Conservation (phyloP, 2,797 vertebrate genomes). For the Pangasius sanitwongsei region DNA sequence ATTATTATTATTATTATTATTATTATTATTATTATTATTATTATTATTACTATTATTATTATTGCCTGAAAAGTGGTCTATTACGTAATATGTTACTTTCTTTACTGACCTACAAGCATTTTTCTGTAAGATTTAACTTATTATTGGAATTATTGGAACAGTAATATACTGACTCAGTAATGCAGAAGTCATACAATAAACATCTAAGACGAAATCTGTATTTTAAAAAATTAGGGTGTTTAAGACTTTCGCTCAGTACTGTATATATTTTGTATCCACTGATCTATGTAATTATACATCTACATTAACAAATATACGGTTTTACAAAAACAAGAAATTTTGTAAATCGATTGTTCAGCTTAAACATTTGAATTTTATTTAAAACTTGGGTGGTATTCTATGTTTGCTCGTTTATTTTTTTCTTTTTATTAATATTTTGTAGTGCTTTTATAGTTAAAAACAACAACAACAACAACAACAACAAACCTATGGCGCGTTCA, state of each 20-base stretch:
- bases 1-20: not conserved
- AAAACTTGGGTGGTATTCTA: not conserved
- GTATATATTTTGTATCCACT: not conserved
- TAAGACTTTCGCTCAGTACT: no score
- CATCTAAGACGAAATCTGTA: no score
- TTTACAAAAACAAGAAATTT: not conserved
- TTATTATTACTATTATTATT: not conserved
- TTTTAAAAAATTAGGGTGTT: not conserved
- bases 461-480: no score
- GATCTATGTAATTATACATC: not conserved
- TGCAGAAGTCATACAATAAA: not conserved
- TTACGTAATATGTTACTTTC: not conserved
- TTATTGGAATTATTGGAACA: no score
- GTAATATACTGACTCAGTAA: no score
- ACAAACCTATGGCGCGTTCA: not conserved
- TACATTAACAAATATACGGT: not conserved
- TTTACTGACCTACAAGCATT: not conserved
- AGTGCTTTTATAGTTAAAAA: not conserved
- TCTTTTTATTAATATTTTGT: not conserved
- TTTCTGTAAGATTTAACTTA: no score
- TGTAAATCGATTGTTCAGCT: not conserved
- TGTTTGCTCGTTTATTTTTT: not conserved
- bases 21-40: not conserved
- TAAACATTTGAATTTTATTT: not conserved
- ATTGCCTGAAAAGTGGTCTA: no score